Conservation (phyloP, 2,113 vertebrate species). For the Prolemur simus region DNA sequence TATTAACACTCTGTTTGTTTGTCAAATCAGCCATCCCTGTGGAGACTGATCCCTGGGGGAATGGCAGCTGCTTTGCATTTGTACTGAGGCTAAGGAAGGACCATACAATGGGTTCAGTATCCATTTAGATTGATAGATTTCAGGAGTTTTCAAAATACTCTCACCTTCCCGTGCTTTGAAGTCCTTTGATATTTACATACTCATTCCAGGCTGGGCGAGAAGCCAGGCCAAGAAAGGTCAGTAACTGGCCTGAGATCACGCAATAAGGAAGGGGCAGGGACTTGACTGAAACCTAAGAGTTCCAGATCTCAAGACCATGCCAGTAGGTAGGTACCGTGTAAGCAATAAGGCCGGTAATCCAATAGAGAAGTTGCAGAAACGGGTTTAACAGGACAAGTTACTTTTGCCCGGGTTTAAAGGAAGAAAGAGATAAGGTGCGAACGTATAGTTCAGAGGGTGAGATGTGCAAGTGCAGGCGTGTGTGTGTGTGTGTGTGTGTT, state of each 20-base stretch:
- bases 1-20: background rate
- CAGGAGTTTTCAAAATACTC: background rate
- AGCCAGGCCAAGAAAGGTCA: background rate
- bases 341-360: background rate
- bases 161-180: background rate
- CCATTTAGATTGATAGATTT: background rate
- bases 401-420: background rate
- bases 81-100: background rate
- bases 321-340: background rate
- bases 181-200: background rate
- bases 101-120: background rate
- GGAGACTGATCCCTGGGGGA: background rate
- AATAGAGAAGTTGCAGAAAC: background rate
- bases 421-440: background rate
- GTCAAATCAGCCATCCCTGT: background rate
- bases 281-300: background rate
- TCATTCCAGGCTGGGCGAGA: background rate
- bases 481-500: fast-evolving
- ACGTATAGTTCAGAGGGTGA: background rate
- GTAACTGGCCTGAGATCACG: background rate
- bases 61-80: background rate
- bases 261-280: background rate
- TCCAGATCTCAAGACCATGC: background rate
- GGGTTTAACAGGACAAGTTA: background rate
- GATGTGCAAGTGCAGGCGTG: no score